Evolutionary conservation across 2,888 invertebrate species (phyloP), one percentile per base, ranked within the genome.

Genomic region (Lasioglossum calceatum): DNA sequence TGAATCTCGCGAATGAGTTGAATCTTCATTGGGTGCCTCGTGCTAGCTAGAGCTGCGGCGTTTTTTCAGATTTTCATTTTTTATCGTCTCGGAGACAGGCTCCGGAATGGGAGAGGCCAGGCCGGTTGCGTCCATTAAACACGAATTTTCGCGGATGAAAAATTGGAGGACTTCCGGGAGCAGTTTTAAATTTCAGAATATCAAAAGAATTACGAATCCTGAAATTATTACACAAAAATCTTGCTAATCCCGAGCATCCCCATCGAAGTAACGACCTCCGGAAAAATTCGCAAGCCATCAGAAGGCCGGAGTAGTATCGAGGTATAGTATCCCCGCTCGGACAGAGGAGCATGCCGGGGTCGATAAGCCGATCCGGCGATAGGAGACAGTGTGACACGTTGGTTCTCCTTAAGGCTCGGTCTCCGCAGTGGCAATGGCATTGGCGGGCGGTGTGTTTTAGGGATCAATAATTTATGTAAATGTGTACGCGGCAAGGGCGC

Each of bases 381-480:
- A 82, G 90, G 89, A 90, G 88, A 88, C 85, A 85, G 85, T 84
- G 85, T 84, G 85, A 85, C 81, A 82, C 79, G 85, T 71, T 74
- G 89, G 87, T 79, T 89, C 87, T 92, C 89, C 92, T 91, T 92
- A 89, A 91, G 90, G 86, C 88, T 89, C 87, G 87, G 85, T 88
- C 87, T 86, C 87, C 88, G 90, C 88, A 91, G 91, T 93, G 93
- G 94, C 94, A 93, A 92, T 93, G 94, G 94, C 93, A 95, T 94
- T 94, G 95, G 93, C 92, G 93, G 64, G 92, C 92, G 92, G 92
- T 93, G 93, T 94, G 93, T 94, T 95, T 94, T 94, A 93, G 94
- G 93, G 95, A 95, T 95, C 95, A 95, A 95, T 95, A 95, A 95
- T 95, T 95, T 95, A 95, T 95, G 95, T 94, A 95, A 95, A 95